These are phyloP conservation scores for Apogon talboti DNA, from an alignment of 2,797 vertebrate genomes.

Conservation along the genomic window DNA sequence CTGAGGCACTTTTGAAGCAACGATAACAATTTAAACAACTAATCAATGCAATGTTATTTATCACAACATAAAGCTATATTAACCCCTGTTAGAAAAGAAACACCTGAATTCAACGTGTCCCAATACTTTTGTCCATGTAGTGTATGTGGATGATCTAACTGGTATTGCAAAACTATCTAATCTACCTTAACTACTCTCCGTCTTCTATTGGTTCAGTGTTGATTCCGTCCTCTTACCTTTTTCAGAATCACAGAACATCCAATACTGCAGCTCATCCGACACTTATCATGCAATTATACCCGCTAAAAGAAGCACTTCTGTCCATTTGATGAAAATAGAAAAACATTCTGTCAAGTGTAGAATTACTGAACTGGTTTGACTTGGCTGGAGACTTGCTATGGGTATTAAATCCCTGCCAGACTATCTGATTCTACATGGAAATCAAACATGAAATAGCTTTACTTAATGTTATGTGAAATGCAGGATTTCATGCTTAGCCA, in stretches of 20 bases:
- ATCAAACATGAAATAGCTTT: slow-evolving; percentile 22
- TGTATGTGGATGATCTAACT: slow-evolving; percentile 8
- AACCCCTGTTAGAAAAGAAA: no score
- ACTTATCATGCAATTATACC: background rate
- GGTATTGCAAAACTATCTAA: slow-evolving; percentile 1
- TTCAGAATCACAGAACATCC: slow-evolving; percentile 4
- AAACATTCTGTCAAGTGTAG: background rate
- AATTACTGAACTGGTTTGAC: no score
- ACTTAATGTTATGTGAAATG: slow-evolving; percentile 25
- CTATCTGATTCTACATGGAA: slow-evolving; percentile 16
- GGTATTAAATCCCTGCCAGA: slow-evolving; percentile 9
- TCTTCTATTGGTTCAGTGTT: no score
- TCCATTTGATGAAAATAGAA: background rate
- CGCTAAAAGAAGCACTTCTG: slow-evolving; percentile 5
- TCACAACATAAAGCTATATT: no score
- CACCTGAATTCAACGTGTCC: no score
- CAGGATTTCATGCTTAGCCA: slow-evolving; percentile 35
- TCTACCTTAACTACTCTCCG: slow-evolving; percentile 8
- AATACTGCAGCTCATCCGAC: background rate
- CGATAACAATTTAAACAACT: no score
- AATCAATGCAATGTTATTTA: no score
- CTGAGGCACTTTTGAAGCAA: no score
- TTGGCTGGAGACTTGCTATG: slow-evolving; percentile 11
- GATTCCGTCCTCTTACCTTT: background rate
- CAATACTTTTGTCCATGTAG: no score